Percentiles rank a stretch among this genome's conserved stretches.
Conservation (phyloP, 2,888 invertebrate genomes). For the Clostera curtula region DNA sequence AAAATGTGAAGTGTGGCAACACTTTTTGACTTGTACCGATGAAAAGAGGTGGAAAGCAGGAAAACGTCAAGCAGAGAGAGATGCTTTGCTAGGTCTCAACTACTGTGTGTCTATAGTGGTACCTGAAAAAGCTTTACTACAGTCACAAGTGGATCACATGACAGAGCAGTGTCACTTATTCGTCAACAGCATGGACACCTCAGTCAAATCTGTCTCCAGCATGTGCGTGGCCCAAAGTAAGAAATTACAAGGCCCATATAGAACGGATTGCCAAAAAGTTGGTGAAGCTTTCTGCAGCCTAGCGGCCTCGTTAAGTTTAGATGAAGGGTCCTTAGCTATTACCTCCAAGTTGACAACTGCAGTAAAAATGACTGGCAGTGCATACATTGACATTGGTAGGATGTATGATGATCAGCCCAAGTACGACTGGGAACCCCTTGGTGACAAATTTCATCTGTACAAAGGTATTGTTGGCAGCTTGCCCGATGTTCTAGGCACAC, state of each 20-base stretch:
- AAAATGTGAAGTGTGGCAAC: slow-evolving; percentile 94
- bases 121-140: slow-evolving; percentile 85
- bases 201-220: slow-evolving; percentile 87
- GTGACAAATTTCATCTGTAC: slow-evolving; percentile 94
- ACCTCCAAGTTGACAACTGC: slow-evolving; percentile 84
- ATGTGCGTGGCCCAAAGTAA: slow-evolving; percentile 91
- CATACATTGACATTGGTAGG: slow-evolving; percentile 91
- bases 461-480: slow-evolving; percentile 93
- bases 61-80: slow-evolving; percentile 95
- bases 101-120: slow-evolving; percentile 93
- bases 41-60: slow-evolving; percentile 98
- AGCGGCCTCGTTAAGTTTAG: slow-evolving; percentile 88
- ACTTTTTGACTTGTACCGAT: slow-evolving; percentile 97
- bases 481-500: slow-evolving; percentile 92
- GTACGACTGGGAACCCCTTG: slow-evolving; percentile 91
- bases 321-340: slow-evolving; percentile 78
- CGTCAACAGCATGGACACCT: slow-evolving; percentile 89
- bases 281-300: slow-evolving; percentile 90
- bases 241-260: slow-evolving; percentile 88
- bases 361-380: slow-evolving; percentile 89
- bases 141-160: slow-evolving; percentile 85
- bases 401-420: slow-evolving; percentile 94
- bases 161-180: slow-evolving; percentile 89
- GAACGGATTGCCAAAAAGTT: slow-evolving; percentile 92
- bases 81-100: slow-evolving; percentile 91